A percentile compares a stretch with the other conserved stretches of the same genome.
phyloP scores from a whole-genome alignment of 1,140 invertebrate species.

The Drosophila lacteicornis region DNA sequence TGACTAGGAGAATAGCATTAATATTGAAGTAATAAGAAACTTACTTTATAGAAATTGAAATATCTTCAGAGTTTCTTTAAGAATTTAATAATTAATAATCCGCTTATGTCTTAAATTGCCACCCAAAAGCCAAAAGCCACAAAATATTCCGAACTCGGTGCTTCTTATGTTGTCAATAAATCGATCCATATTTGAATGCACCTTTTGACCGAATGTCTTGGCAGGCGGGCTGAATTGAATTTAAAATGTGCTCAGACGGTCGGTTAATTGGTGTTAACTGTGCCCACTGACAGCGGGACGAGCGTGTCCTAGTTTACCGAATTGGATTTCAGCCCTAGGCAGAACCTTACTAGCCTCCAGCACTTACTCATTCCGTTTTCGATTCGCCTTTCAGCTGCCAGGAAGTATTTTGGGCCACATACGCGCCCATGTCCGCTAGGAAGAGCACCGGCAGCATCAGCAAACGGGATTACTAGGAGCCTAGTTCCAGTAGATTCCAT shows the following conservation, averaged over 20 bases:
- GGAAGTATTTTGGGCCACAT: background rate
- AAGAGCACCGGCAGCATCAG: background rate
- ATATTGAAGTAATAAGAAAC: too few species aligned
- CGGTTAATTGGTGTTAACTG: constrained; percentile 2
- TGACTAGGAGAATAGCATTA: too few species aligned
- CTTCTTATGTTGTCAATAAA: constrained; percentile 5
- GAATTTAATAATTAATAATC: too few species aligned
- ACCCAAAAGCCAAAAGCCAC: background rate
- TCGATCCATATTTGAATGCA: background rate
- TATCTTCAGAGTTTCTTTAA: too few species aligned
- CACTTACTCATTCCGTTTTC: background rate
- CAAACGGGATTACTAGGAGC: background rate
- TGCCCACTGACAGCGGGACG: background rate
- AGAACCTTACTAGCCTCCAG: background rate
- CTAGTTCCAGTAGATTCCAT: too few species aligned
- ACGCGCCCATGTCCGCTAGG: background rate
- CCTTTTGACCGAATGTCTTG: background rate
- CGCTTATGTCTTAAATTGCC: too few species aligned
- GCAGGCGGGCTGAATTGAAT: constrained; percentile 2
- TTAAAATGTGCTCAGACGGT: constrained; percentile 10
- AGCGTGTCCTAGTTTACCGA: constrained; percentile 1
- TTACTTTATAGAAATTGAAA: too few species aligned
- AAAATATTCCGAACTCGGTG: too few species aligned
- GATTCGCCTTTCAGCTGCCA: constrained; percentile 11
- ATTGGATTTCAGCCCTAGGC: background rate